Base-by-base conservation (phyloP, 2,797 vertebrate species). In the Telmatherina bonti region DNA sequence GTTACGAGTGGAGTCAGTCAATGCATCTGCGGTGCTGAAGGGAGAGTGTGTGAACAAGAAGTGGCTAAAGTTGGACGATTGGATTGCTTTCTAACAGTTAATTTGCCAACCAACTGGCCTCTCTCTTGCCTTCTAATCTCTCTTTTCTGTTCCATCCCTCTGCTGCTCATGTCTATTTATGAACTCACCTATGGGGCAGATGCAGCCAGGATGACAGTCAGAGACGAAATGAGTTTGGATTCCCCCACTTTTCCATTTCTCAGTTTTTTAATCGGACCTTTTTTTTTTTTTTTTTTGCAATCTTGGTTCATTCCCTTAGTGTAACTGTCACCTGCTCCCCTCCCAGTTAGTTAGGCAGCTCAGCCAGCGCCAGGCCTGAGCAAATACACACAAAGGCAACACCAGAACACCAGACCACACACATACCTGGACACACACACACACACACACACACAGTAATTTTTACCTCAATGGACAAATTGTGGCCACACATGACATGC, bases 271-370 rank as follows among this genome's bases (percentile, higher is more conserved):
- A 94, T 93, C 91, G 91, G 89, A 62, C 74, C 82, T 68, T 84
- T 89, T 88, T 87, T 81, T 31, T 31, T 87, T 81, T 69, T 84
- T 89, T 88, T 87, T 81, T 87, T 81, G 90, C 93, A 94, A 94
- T 94, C 91, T 94, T 87, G 84, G 82, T 91, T 93, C 92, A 93
- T 94, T 94, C 93, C 90, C 90, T 91, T 73, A 88, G 91, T 89
- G 90, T 84, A 81, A 79, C 82, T 83, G 88, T 95, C 93, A 94
- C 94, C 94, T 95, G 94, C 94, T 94, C 92, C 93, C 90, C 83
- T 88, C 85, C 85, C 85, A 85, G 88, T 82, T 85, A 87, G 83
- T 89, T 83, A 90, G 72, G 66, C 72, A 57, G 80, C 92, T 89
- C 86, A 89, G 88, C 86, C 90, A 85, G 85, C 30, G 81, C 88